Percentiles rank a stretch among this genome's conserved stretches.
phyloP scores from a whole-genome alignment of 2,888 invertebrate genomes.

The Drosophila demipolita region DNA sequence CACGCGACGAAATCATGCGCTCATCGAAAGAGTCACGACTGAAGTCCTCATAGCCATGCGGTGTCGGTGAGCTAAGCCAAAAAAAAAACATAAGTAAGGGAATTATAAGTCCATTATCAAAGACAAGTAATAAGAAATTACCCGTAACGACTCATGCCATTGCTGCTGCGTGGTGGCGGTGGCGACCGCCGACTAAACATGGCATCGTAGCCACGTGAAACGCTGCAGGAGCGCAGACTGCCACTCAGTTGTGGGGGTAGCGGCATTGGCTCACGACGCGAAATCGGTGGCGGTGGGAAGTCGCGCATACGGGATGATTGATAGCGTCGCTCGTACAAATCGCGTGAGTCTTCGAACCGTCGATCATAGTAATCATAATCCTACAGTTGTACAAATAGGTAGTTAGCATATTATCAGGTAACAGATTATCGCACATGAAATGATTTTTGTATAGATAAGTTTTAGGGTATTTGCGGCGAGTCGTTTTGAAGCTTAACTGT shows the following conservation, averaged over 20 bases:
- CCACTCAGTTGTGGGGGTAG: constrained; percentile 89
- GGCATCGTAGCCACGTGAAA: constrained; percentile 88
- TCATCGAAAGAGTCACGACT: constrained; percentile 95
- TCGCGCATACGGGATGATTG: constrained; percentile 86
- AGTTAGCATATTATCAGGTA: constrained; percentile 3
- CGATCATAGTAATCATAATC: constrained; percentile 92
- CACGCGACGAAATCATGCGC: constrained; percentile 86
- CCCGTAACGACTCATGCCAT: constrained; percentile 85
- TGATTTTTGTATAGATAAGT: constrained; percentile 5
- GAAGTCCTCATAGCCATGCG: constrained; percentile 93
- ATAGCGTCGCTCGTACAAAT: constrained; percentile 93
- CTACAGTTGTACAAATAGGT: constrained; percentile 58
- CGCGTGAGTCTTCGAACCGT: constrained; percentile 91
- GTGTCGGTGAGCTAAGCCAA: constrained; percentile 63
- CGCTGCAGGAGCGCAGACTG: constrained; percentile 86
- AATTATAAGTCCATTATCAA: not conserved
- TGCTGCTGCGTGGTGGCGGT: constrained; percentile 87
- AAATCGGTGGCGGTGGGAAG: constrained; percentile 90
- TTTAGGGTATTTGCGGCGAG: constrained; percentile 38
- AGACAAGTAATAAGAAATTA: constrained; percentile 28
- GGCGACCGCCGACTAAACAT: constrained; percentile 93
- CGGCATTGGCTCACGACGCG: constrained; percentile 91
- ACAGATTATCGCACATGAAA: not conserved
- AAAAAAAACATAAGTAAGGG: not conserved
- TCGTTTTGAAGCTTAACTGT: constrained; percentile 48